Evolutionary conservation across 2,113 vertebrate genomes (phyloP).

Genomic region (Willisornis vidua): DNA sequence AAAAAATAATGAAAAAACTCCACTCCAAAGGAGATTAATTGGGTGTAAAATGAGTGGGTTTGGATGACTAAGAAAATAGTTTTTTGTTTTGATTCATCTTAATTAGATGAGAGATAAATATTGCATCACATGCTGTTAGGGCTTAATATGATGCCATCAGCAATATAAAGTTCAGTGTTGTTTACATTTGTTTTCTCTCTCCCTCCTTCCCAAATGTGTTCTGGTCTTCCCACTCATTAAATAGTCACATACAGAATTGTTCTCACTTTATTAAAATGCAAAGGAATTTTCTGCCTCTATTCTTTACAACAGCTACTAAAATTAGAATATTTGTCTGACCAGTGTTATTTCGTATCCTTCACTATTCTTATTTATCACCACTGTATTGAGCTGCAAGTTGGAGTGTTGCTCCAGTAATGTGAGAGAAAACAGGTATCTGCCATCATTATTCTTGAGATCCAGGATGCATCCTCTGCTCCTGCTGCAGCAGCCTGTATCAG

Average conservation of each 20-base stretch:
- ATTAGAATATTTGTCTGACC: background rate
- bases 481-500: background rate
- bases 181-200: constrained; percentile 27
- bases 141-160: background rate
- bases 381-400: background rate
- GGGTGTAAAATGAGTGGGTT: background rate
- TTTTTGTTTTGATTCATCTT: background rate
- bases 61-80: background rate
- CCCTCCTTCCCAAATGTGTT: background rate
- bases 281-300: background rate
- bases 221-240: background rate
- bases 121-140: background rate
- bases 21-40: background rate
- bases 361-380: background rate
- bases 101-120: constrained; percentile 15
- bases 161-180: constrained; percentile 11
- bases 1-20: background rate
- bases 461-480: background rate
- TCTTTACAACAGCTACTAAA: background rate
- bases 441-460: background rate
- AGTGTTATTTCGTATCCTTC: background rate
- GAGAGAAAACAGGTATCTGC: background rate
- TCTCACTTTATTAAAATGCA: background rate
- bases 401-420: background rate
- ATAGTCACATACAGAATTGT: background rate